Base-by-base conservation (phyloP, 2,113 vertebrate genomes). In the Nettapus auritus region DNA sequence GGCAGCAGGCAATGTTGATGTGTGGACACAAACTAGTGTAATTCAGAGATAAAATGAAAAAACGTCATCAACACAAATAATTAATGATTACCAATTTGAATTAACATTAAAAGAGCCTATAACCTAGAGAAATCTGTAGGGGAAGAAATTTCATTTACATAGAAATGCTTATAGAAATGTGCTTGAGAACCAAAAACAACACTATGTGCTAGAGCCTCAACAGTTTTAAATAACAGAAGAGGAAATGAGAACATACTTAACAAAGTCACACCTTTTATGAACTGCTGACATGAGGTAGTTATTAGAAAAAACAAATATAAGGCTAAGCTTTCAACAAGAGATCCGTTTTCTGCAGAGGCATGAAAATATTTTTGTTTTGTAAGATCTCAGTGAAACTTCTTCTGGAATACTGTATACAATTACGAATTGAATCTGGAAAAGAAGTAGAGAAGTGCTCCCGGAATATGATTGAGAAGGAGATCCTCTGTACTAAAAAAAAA, bases 241-340 rank as follows among this genome's bases (percentile, higher is more conserved):
- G 14, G 22, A 91, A 84, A 79, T 17, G 16, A 87, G 86, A 70
- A 87, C 70, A 67, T 1, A 42, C 19, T 90, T 42, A 40, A 46
- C 31, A 36, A 89, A 89, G 53, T 87, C 77, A 68, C 40, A 60
- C 42, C 75, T 90, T 38, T 81, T 77, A 50, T 48, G 34, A 89
- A 67, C 42, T 78, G 46, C 36, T 94, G 86, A 75, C 57, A 53
- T 59, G n/a, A 79, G 28, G 13, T 21, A 75, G 18, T 60, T 88
- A 28, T 29, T 79, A 93, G 70, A 91, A 93, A 93, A 94, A 90
- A 40, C 9, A 73, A 88, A 62, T 52, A 56, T 22, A 85, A 88
- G 21, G 46, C 20, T 59, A 93, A 87, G 46, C 2, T 85, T 33
- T n/a, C 63, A 85, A 68, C 23, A 40, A 73, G 48, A 85, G 40